Evolutionary conservation across 2,888 invertebrate genomes (phyloP), one percentile per base, ranked within the genome.

Genomic region (Acholoe squamosa): DNA sequence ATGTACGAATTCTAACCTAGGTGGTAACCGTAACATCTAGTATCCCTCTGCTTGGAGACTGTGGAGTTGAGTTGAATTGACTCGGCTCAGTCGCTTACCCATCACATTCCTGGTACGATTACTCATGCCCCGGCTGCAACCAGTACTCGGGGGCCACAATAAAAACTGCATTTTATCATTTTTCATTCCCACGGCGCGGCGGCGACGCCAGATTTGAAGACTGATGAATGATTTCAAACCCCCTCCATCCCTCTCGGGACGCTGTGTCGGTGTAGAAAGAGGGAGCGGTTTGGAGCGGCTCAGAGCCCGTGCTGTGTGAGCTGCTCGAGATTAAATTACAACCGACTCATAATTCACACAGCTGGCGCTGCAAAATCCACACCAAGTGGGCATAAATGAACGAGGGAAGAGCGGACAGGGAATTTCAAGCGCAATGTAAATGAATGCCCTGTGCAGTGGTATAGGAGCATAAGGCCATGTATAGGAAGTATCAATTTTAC

Each of bases 291-390:
- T 19, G 61, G 61, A n/a, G 61, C 61, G 19, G 61, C 61, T 61
- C 43, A 43, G 5, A 43, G 43, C 3, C 61, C 22, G 7, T 19
- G n/a, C 61, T 19, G 12, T n/a, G n/a, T n/a, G 61, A 61, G 61
- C n/a, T n/a, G 61, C 61, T 61, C 71, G 5, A 71, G 71, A 71
- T 71, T 71, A 71, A 71, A 71, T 71, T 28, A 71, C 71, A 71
- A 71, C 71, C 31, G 71, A 71, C 71, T 71, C 71, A 71, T 71
- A 71, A 71, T 71, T 71, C 71, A 71, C 71, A 71, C 71, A 19
- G 61, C 25, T 3, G 61, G 22, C 61, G 31, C 28, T 61, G 61
- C 61, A 61, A 71, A 71, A 25, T 71, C 71, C 31, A 28, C 71
- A 25, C 28, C n/a, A 71, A 71, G 71, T 71, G 71, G 25, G 71